These are phyloP conservation scores for Cydia strobilella DNA, from an alignment of 1,140 invertebrate species.

Conservation along the genomic window DNA sequence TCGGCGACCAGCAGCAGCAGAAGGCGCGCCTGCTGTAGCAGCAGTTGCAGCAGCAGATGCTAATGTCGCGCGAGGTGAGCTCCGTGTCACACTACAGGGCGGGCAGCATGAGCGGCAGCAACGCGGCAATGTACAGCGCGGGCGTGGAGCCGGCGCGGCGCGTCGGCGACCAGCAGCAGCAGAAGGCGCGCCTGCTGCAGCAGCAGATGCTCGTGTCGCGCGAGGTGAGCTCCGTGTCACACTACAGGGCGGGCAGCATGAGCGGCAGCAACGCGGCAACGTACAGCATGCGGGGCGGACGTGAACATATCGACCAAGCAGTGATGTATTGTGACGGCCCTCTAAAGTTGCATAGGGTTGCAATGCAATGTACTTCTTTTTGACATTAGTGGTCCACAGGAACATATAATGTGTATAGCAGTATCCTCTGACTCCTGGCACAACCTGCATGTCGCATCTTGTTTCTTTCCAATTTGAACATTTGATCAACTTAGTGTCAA, in stretches of 20 bases:
- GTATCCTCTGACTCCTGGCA: too few species aligned
- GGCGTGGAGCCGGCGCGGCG: conserved; percentile 49
- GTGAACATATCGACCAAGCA: too few species aligned
- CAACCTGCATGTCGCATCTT: too few species aligned
- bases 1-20: conserved; percentile 55
- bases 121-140: conserved; percentile 32
- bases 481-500: too few species aligned
- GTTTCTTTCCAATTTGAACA: too few species aligned
- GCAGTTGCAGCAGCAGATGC: conserved; percentile 70
- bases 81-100: neutral
- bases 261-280: conserved; percentile 29
- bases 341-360: too few species aligned
- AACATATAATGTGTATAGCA: too few species aligned
- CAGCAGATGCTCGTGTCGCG: conserved; percentile 73
- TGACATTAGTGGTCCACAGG: too few species aligned
- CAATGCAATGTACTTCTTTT: too few species aligned
- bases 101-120: neutral
- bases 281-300: conserved; percentile 20
- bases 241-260: neutral
- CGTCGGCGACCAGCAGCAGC: conserved; percentile 55
- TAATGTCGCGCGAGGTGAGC: conserved; percentile 68
- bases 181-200: conserved; percentile 59
- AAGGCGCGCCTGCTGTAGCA: conserved; percentile 62
- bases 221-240: conserved; percentile 48
- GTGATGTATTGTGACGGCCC: too few species aligned